These are phyloP conservation scores for Bemisia tabaci DNA, from an alignment of 1,140 invertebrate genomes.

Conservation along the genomic window DNA sequence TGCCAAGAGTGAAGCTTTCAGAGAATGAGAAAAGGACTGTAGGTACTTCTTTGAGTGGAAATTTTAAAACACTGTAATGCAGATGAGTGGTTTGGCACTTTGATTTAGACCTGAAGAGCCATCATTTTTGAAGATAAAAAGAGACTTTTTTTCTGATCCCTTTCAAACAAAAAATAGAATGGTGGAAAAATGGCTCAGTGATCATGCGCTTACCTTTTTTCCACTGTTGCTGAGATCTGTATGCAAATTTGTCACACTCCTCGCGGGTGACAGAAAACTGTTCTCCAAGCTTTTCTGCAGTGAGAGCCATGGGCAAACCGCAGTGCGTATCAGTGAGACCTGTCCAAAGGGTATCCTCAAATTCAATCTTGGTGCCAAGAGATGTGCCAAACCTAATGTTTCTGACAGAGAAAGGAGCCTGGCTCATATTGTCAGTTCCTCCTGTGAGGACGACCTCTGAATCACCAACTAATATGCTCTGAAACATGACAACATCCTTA, in stretches of 20 bases:
- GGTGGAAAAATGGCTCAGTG: too few relatives aligned
- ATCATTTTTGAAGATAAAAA: too few relatives aligned
- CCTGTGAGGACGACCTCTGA: conserved; percentile 81
- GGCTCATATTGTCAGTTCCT: conserved; percentile 91
- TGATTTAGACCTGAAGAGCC: too few relatives aligned
- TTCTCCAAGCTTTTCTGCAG: conserved; percentile 91
- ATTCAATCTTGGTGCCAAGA: conserved; percentile 59
- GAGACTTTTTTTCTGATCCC: too few relatives aligned
- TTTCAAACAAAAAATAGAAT: too few relatives aligned
- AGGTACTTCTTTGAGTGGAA: too few relatives aligned
- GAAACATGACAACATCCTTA: too few relatives aligned
- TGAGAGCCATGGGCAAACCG: conserved; percentile 89
- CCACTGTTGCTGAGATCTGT: conserved; percentile 72
- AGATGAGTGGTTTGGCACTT: too few relatives aligned
- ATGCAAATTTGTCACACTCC: conserved; percentile 78
- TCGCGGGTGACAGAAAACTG: conserved; percentile 75
- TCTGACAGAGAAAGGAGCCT: conserved; percentile 78
- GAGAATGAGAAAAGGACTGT: too few relatives aligned
- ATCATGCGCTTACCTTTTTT: conserved; percentile 50
- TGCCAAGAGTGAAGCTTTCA: too few relatives aligned
- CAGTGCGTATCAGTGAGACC: conserved; percentile 80
- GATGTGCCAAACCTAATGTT: conserved; percentile 80
- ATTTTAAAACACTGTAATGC: too few relatives aligned
- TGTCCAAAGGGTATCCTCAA: conserved; percentile 90
- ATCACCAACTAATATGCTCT: conserved; percentile 80